Conservation (phyloP, 2,797 vertebrate genomes). For the Silurus lanzhouensis region DNA sequence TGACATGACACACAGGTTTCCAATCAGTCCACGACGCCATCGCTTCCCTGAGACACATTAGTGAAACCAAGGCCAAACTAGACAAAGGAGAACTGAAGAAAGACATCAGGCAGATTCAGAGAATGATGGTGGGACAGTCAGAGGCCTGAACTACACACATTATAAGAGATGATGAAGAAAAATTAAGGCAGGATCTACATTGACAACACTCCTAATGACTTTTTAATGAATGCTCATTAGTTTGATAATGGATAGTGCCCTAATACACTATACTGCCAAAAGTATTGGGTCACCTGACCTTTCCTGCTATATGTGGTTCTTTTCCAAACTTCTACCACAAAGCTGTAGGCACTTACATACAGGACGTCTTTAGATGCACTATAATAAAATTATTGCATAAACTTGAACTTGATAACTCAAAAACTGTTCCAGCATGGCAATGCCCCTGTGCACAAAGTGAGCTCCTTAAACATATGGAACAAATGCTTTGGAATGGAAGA, state of each 20-base stretch:
- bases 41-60: constrained; percentile 78
- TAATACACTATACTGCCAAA: no score
- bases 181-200: background rate
- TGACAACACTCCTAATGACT: background rate
- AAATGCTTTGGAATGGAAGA: no score
- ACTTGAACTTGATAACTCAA: no score
- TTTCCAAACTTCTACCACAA: no score
- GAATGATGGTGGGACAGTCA: constrained; percentile 66
- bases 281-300: no score
- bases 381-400: no score
- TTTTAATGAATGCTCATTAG: background rate
- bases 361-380: no score
- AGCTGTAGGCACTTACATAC: no score
- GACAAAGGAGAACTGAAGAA: constrained; percentile 78
- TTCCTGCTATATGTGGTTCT: no score
- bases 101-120: constrained; percentile 65
- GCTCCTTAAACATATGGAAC: no score
- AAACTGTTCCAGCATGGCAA: no score
- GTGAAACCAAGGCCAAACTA: constrained; percentile 77
- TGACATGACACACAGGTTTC: constrained; percentile 73
- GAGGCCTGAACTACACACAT: constrained; percentile 54
- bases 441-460: no score
- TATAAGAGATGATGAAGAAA: background rate
- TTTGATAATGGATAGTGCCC: background rate
- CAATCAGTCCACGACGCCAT: constrained; percentile 78